phyloP scores from a whole-genome alignment of 2,888 invertebrate genomes.

The Dryobota labecula region DNA sequence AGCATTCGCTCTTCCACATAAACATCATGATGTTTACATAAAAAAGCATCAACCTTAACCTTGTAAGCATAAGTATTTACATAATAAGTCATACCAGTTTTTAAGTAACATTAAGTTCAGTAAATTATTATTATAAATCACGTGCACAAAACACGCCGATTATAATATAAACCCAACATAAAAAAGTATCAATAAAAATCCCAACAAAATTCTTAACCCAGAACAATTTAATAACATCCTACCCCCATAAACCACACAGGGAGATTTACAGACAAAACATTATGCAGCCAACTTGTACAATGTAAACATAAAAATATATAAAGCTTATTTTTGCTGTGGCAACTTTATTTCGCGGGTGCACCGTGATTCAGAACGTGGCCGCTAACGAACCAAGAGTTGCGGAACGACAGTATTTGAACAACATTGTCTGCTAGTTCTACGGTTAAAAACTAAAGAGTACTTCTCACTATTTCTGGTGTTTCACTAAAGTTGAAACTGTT shows the following conservation, averaged over 20 bases:
- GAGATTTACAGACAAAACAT: conserved; percentile 33
- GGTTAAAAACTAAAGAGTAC: conserved; percentile 60
- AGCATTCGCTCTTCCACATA: too few species aligned
- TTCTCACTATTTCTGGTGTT: conserved; percentile 55
- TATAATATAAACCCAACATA: neutral
- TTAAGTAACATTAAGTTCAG: neutral
- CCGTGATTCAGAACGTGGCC: conserved; percentile 70
- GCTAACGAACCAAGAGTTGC: conserved; percentile 76
- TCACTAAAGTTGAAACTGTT: conserved; percentile 21
- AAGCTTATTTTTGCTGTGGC: conserved; percentile 58
- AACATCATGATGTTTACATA: neutral
- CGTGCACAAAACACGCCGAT: neutral
- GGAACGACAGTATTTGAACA: conserved; percentile 74
- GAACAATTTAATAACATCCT: conserved; percentile 45
- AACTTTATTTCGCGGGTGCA: conserved; percentile 70
- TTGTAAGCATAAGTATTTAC: neutral
- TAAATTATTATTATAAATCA: conserved; percentile 5
- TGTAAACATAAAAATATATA: conserved; percentile 55
- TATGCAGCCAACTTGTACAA: conserved; percentile 36
- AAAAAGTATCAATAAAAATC: conserved; percentile 29
- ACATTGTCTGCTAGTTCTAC: conserved; percentile 71
- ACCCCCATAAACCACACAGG: conserved; percentile 34
- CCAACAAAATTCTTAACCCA: conserved; percentile 17
- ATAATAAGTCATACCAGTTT: neutral
- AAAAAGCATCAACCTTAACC: neutral